Percentiles rank a stretch among this genome's conserved stretches.
Evolutionary conservation across 2,888 invertebrate genomes (phyloP).

Genomic region (Tanypteryx hageni): DNA sequence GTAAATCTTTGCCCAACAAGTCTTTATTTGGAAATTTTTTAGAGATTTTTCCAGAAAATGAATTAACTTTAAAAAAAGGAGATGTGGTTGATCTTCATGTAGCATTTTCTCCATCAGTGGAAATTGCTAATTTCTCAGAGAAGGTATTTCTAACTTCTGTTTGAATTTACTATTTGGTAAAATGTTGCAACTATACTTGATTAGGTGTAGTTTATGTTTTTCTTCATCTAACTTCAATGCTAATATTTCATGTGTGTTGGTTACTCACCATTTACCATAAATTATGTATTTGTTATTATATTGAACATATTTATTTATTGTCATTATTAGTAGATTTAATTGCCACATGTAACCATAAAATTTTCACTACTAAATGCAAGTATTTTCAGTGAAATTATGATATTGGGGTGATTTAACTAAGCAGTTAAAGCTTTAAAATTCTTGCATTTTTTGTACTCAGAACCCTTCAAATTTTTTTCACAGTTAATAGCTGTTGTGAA

Average conservation of each 20-base stretch:
- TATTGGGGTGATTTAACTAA: too few relatives aligned
- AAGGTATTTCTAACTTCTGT: neutral
- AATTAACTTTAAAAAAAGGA: neutral
- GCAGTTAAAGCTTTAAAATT: too few relatives aligned
- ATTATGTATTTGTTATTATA: neutral
- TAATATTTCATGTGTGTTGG: neutral
- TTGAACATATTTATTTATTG: neutral
- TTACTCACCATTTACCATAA: too few relatives aligned
- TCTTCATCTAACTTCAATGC: neutral
- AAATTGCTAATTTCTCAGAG: neutral
- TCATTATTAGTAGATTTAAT: too few relatives aligned
- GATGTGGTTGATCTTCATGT: neutral
- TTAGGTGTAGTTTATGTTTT: neutral
- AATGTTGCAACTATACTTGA: neutral
- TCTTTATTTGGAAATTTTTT: neutral
- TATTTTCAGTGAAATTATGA: too few relatives aligned
- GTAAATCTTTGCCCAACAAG: neutral
- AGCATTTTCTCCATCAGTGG: neutral
- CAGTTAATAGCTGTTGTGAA: slow-evolving; percentile 20
- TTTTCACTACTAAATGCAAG: too few relatives aligned
- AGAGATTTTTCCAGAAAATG: neutral
- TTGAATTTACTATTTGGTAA: neutral
- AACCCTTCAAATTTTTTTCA: neutral
- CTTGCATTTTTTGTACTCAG: neutral
- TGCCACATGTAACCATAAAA: too few relatives aligned